These are phyloP conservation scores for Trachemys scripta DNA, from an alignment of 2,113 vertebrate genomes.

Conservation along the genomic window DNA sequence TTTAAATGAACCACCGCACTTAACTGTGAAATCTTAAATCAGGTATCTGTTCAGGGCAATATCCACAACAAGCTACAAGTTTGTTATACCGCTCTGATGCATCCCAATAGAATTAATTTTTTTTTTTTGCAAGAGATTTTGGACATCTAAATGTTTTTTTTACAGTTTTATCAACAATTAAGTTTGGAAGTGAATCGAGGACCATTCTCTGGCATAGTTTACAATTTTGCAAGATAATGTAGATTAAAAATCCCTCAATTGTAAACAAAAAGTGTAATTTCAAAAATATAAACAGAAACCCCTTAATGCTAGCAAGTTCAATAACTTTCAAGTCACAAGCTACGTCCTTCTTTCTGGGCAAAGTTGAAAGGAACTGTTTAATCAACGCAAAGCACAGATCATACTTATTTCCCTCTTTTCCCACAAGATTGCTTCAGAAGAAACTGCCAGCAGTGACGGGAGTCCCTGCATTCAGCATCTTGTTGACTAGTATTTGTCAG, in stretches of 20 bases:
- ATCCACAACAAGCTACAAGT: not conserved
- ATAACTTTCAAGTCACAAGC: not conserved
- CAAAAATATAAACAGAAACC: not conserved
- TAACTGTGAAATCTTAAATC: not conserved
- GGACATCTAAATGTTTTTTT: not conserved
- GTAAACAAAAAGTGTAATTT: not conserved
- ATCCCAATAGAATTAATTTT: not conserved
- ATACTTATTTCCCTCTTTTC: not conserved
- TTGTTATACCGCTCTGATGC: not conserved
- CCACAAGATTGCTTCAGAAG: not conserved
- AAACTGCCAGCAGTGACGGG: not conserved
- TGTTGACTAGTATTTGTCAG: not conserved
- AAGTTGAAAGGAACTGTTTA: not conserved
- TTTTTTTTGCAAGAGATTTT: not conserved
- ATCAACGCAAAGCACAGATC: not conserved
- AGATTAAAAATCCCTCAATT: not conserved
- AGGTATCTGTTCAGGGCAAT: not conserved
- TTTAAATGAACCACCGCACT: not conserved
- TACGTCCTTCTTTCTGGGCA: not conserved
- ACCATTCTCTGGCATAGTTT: not conserved
- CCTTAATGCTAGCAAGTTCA: not conserved
- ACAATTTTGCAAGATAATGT: not conserved
- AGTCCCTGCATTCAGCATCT: not conserved
- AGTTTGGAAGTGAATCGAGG: not conserved
- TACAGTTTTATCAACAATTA: not conserved